Evolutionary conservation across 1,140 invertebrate genomes (phyloP).

Genomic region (Chlorops oryzae): DNA sequence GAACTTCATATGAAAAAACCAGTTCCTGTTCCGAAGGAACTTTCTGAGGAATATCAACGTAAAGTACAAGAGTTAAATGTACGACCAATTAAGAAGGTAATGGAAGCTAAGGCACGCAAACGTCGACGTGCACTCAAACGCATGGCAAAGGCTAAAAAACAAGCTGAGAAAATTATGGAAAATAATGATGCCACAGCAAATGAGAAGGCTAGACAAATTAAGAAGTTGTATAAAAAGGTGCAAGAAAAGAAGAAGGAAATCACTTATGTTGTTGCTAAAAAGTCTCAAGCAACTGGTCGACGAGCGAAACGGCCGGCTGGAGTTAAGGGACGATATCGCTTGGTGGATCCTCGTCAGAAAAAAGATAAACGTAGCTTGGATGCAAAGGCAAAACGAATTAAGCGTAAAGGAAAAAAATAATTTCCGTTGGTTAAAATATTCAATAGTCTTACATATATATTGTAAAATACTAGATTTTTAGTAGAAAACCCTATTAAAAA

Average conservation of each 20-base stretch:
- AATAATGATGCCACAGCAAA: slow-evolving; percentile 80
- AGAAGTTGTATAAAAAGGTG: slow-evolving; percentile 89
- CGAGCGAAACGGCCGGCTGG: slow-evolving; percentile 72
- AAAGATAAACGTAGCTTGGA: slow-evolving; percentile 77
- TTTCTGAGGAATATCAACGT: slow-evolving; percentile 67
- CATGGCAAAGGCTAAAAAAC: slow-evolving; percentile 92
- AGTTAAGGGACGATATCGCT: slow-evolving; percentile 85
- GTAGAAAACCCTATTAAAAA: too few species aligned
- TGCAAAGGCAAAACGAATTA: slow-evolving; percentile 50
- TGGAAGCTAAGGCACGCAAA: slow-evolving; percentile 96
- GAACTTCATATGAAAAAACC: slow-evolving; percentile 79
- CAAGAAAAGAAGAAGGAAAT: slow-evolving; percentile 82
- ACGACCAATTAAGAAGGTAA: slow-evolving; percentile 94
- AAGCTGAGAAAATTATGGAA: slow-evolving; percentile 85
- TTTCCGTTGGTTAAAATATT: too few species aligned
- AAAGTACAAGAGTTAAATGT: slow-evolving; percentile 83
- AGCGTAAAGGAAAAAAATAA: slow-evolving; percentile 15
- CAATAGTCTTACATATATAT: too few species aligned
- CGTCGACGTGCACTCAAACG: slow-evolving; percentile 81
- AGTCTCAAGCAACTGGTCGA: slow-evolving; percentile 72
- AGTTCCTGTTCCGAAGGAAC: slow-evolving; percentile 70
- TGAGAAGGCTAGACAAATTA: slow-evolving; percentile 89
- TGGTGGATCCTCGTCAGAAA: slow-evolving; percentile 94
- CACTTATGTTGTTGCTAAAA: slow-evolving; percentile 92
- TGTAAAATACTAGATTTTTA: slow-evolving; percentile 6